Percentiles rank a stretch among this genome's conserved stretches.
phyloP scores from a whole-genome alignment of 2,113 vertebrate genomes.

The Telmatochromis sp. region DNA sequence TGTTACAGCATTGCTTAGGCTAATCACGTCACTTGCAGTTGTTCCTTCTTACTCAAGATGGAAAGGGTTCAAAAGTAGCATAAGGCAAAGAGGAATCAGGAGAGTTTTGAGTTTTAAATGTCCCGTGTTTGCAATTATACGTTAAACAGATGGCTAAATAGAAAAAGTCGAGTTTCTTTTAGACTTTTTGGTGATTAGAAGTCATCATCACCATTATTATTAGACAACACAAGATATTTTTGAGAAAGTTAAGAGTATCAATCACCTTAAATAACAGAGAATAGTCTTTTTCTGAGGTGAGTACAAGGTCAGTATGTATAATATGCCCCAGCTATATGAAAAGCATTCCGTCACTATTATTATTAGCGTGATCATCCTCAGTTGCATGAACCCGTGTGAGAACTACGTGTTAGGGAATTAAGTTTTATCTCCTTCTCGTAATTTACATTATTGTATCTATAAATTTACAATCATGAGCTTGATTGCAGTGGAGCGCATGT shows the following conservation, averaged over 20 bases:
- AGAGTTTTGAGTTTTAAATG: constrained; percentile 64
- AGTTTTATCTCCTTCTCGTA: not conserved
- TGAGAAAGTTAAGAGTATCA: not conserved
- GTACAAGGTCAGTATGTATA: not conserved
- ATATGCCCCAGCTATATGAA: not conserved
- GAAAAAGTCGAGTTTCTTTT: not conserved
- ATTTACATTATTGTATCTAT: not conserved
- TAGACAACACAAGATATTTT: not conserved
- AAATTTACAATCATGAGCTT: not conserved
- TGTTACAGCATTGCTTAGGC: constrained; percentile 75
- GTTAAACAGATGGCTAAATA: not conserved
- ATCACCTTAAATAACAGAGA: not conserved
- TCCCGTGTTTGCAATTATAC: not conserved
- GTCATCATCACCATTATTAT: not conserved
- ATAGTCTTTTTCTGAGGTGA: not conserved
- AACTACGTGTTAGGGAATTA: not conserved
- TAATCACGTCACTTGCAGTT: constrained; percentile 80
- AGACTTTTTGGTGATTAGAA: not conserved
- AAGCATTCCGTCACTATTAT: not conserved
- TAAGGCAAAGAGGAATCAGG: constrained; percentile 75
- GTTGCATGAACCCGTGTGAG: not conserved
- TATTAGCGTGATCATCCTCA: not conserved
- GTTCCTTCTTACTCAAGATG: constrained; percentile 69
- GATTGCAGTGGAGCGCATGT: not conserved
- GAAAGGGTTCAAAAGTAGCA: constrained; percentile 81